These are phyloP conservation scores for Hypolimnas misippus DNA, from an alignment of 2,888 invertebrate genomes.

Conservation along the genomic window DNA sequence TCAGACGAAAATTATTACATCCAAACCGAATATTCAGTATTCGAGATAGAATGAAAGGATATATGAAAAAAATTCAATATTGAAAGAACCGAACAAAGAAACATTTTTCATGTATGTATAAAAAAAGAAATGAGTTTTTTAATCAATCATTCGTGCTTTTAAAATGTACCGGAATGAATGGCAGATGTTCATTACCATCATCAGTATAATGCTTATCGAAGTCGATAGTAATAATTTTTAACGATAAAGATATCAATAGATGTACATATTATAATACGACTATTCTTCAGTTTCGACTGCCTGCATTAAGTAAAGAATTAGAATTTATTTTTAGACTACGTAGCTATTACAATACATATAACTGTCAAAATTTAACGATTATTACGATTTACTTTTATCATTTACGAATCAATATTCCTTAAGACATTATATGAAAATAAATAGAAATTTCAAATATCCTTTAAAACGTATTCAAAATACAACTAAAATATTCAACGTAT, in stretches of 20 bases:
- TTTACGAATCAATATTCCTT: too few species aligned
- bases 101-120: not conserved
- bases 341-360: too few species aligned
- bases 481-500: too few species aligned
- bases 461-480: too few species aligned
- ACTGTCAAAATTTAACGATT: too few species aligned
- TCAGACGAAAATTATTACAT: conserved; percentile 34
- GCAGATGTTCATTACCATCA: not conserved
- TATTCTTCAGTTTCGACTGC: not conserved
- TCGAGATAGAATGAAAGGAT: not conserved
- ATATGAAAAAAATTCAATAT: not conserved
- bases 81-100: not conserved
- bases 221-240: not conserved
- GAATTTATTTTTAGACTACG: not conserved
- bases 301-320: conserved; percentile 3
- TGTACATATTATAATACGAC: not conserved
- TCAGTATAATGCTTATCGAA: not conserved
- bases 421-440: too few species aligned
- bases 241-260: not conserved
- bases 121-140: not conserved
- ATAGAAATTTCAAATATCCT: too few species aligned
- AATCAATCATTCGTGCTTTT: not conserved
- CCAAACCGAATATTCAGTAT: not conserved
- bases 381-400: too few species aligned
- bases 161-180: too few species aligned